Base-by-base conservation (phyloP, 2,888 invertebrate species). In the Drosophila paramelanica region DNA sequence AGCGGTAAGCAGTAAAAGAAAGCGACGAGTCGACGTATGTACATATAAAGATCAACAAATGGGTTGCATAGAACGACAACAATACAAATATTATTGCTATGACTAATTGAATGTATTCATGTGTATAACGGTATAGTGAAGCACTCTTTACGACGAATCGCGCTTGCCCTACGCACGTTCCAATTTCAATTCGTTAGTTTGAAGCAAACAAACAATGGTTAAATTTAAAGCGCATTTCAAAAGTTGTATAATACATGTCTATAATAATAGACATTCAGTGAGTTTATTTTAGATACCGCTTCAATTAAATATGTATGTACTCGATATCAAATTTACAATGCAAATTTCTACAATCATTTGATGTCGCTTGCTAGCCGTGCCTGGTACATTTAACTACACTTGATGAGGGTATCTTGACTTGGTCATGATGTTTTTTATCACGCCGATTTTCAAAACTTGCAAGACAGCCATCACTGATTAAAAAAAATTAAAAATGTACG, bases 1-100 rank as follows among this genome's bases (percentile, higher is more conserved):
- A 11, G 33, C 79, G 88, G 82, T 88, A 88, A 86, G 17, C 57
- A 11, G 23, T 3, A 51, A 68, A 59, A 77, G 59, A 66, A 79
- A 62, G 49, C 49, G 27, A n/a, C 11, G 7, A 31, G 31, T 23
- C 43, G 23, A 27, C 39, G 47, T 27, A 43, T 20, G 17, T 17
- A 17, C 17, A 17, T 17, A 17, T 17, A 17, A 33, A 47, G n/a
- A 27, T 23, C 20, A 55, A 10, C 42, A 27, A 23, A 23, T 8
- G 38, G 6, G 42, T 36, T 14, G 14, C 41, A 56, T 13, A 65
- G 23, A 20, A 23, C 23, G 33, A 25, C 25, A 49, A 5, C 17
- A 3, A 17, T 46, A 27, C 6, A 14, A 42, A 33, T 23, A 23
- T 14, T 10, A 47, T 43, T 36, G 25, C 23, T 43, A 57, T 76